Evolutionary conservation across 2,113 vertebrate genomes (phyloP), one percentile per base, ranked within the genome.

Genomic region (Thamnaconus septentrionalis): DNA sequence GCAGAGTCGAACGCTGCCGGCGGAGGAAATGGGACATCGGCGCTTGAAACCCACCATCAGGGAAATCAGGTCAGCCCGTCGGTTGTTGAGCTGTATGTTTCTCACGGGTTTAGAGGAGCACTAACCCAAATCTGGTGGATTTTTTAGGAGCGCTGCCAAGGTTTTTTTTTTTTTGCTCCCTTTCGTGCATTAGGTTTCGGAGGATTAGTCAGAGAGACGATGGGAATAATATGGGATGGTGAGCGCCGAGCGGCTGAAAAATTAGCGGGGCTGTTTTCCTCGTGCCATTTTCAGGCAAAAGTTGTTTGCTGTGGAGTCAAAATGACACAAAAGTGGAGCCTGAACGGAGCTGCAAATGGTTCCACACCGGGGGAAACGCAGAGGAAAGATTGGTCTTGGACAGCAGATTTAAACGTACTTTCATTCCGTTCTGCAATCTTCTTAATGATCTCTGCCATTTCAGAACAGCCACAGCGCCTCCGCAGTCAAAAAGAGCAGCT

Each of bases 41-140:
- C 54, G 54, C 53, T 68, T 41, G 71, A 59, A 41, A 62, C 59
- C 59, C 45, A 46, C 45, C 8, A 3, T 65, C 64, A 58, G 31
- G 18, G 18, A 81, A 88, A 85, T n/a, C 53, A 85, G 83, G 79
- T 80, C 83, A 84, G 59, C 42, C 57, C 50, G 50, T 75, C 78
- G 63, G 63, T 67, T 69, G 59, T 69, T 75, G 64, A 59, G 62
- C 58, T 79, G 44, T 31, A 11, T 53, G 65, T 72, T 83, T 85
- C 73, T 84, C 56, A 40, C 18, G 6, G 51, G 64, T 66, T 79
- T 69, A 69, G 12, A 56, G 65, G 56, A 53, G 62, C 56, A 45
- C 62, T 72, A 83, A 85, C 70, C 83, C 69, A 72, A 78, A 79
- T 83, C 51, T 64, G 57, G 1, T 12, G 46, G 68, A 52, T 60